phyloP scores from a whole-genome alignment of 2,113 vertebrate species.

The Chlamydotis undulata region DNA sequence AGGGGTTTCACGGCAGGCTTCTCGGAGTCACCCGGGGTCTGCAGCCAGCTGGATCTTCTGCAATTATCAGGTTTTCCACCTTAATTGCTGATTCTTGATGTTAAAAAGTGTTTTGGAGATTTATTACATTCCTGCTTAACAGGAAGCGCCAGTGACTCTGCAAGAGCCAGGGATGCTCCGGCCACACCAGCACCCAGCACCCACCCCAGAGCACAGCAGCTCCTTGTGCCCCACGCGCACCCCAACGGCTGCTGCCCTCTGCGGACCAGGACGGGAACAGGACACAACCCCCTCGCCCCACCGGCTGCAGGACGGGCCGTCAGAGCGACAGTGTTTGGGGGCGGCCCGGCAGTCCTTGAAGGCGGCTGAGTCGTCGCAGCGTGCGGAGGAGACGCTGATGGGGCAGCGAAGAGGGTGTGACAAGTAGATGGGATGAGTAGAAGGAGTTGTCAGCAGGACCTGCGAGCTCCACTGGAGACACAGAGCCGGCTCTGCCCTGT shows the following conservation, averaged over 20 bases:
- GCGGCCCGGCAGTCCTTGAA: background rate
- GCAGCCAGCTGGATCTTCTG: background rate
- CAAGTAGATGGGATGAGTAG: background rate
- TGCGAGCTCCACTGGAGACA: background rate
- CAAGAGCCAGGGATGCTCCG: background rate
- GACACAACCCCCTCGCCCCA: background rate
- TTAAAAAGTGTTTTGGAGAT: background rate
- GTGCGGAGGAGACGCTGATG: background rate
- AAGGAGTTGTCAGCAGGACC: background rate
- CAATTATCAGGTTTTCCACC: background rate
- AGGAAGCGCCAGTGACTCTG: fast-evolving
- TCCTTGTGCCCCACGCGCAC: background rate
- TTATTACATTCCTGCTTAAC: fast-evolving
- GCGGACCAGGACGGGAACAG: background rate
- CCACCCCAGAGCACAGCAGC: fast-evolving
- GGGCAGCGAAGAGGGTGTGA: background rate
- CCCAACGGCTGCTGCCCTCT: background rate
- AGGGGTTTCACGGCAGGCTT: background rate
- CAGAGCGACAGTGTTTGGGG: background rate
- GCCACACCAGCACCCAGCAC: background rate
- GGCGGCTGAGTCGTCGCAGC: fast-evolving
- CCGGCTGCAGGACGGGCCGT: background rate
- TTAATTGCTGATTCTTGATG: background rate
- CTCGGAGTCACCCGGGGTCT: background rate
- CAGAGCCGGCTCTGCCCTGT: fast-evolving